Percentiles rank a stretch among this genome's conserved stretches.
Evolutionary conservation across 1,140 invertebrate genomes (phyloP).

Genomic region (Drosophila mayri): DNA sequence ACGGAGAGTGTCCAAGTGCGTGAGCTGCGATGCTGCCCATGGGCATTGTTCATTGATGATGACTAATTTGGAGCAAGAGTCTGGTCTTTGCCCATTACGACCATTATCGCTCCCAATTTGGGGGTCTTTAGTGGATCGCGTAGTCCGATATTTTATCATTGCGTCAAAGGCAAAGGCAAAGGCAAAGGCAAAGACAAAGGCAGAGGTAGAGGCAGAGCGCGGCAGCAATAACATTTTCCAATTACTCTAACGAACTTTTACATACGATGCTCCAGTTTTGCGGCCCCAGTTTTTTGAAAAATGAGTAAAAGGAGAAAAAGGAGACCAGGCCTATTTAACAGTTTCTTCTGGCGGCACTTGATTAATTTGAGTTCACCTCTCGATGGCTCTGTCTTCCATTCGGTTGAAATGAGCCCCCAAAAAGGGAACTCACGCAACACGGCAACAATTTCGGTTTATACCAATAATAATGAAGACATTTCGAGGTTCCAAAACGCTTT

Average conservation of each 20-base stretch:
- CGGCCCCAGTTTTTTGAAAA: slow-evolving; percentile 53
- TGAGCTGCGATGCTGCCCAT: slow-evolving; percentile 11
- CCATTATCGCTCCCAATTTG: slow-evolving; percentile 64
- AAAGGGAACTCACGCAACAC: slow-evolving; percentile 20
- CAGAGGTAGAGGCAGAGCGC: not conserved
- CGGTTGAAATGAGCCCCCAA: slow-evolving; percentile 29
- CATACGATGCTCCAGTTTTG: slow-evolving; percentile 58
- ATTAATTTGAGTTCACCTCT: slow-evolving; percentile 62
- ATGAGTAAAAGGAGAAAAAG: slow-evolving; percentile 31
- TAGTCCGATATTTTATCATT: slow-evolving; percentile 64
- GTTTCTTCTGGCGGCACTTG: slow-evolving; percentile 54
- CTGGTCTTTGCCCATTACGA: slow-evolving; percentile 23
- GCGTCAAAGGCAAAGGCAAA: slow-evolving; percentile 40
- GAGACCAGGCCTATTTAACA: slow-evolving; percentile 41
- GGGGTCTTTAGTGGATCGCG: slow-evolving; percentile 53
- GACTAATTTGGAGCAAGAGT: slow-evolving; percentile 37
- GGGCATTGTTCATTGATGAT: slow-evolving; percentile 48
- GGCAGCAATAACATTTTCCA: slow-evolving; percentile 46
- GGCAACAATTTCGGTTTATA: slow-evolving; percentile 21
- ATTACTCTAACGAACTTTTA: slow-evolving; percentile 62
- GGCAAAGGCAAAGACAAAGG: not conserved
- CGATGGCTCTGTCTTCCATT: slow-evolving; percentile 47
- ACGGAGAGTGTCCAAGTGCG: slow-evolving; percentile 11
- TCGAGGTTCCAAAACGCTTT: slow-evolving; percentile 62
- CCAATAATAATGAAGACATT: slow-evolving; percentile 71